Evolutionary conservation across 2,113 vertebrate species (phyloP), one percentile per base, ranked within the genome.

Genomic region (Hippocampus zosterae): DNA sequence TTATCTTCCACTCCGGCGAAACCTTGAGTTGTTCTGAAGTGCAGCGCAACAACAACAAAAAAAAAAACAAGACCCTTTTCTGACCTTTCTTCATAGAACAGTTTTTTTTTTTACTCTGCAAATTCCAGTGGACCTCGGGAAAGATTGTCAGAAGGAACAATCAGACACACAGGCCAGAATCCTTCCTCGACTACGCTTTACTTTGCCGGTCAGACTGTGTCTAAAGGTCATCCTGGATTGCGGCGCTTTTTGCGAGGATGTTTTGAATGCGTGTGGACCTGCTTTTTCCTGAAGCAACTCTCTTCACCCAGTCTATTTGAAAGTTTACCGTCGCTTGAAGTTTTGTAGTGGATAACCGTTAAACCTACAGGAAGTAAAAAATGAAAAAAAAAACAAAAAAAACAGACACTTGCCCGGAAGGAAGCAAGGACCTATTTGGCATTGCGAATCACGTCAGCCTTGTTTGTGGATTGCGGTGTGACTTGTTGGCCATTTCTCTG

Each of bases 1-100:
- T 81, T 73, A 84, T 82, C 80, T 55, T 71, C 55, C 67, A 67
- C 70, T 78, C 33, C 78, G 64, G 60, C 67, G 63, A 74, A 71
- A 64, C 62, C 65, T 57, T 53, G 59, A 60, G 50, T 52, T 69
- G 69, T 72, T 83, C 50, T 71, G 27, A 71, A 65, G 70, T 73
- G 70, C 70, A 62, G 46, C 59, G 42, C 57, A 33, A 18, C 57
- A 69, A 55, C 57, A 33, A 18, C 57, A 69, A 55, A 55, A 57
- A 25, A 57, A 44, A 55, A 55, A 27, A 25, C 25, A 44, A 55
- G 52, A 23, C 21, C 46, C 48, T 62, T 70, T 62, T 63, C 52
- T 68, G 73, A 75, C 77, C 77, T 76, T 78, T 72, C 57, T 60
- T 27, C 15, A 33, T 33, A 33, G 27, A 33, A 60, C 15, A 1